Base-by-base conservation (phyloP, 1,140 invertebrate species). In the Antheraea pernyi region DNA sequence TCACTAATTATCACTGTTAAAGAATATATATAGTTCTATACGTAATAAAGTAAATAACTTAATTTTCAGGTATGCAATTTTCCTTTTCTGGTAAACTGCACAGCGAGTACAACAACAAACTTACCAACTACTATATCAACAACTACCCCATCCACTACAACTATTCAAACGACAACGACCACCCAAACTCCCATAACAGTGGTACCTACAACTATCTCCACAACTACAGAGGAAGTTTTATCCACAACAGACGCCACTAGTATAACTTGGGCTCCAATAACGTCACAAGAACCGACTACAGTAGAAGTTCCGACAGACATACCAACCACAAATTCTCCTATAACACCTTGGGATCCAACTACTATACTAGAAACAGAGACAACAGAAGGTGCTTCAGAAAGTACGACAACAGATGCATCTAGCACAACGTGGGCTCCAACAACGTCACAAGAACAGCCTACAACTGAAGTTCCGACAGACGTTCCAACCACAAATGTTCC, bases 31-130 rank as follows among this genome's bases (percentile, higher is more conserved):
- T 10, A 42, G 2, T 3, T 42, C 2, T 0, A 42, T 10, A 42
- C 8, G 0, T 42, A 10, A 42, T 10, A 53, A 53, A 53, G 1
- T 53, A 16, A 48, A 66, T 19, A 16, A 16, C 16, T 13, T 10
- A 16, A 19, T n/a, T 68, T 78, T 10, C 46, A 82, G 78, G 69
- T 67, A 8, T 83, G 78, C 61, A 73, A 79, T 46, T 75, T 62
- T 67, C 73, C 72, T 10, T 62, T 65, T 22, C 22, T 48, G 19
- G 75, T 75, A 6, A 69, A 68, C 13, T 72, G 67, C 37, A 59
- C 7, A 70, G 64, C 18, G n/a, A 48, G 64, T 10, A 67, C 67
- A 48, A 53, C 66, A 5, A 65, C 68, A 59, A 68, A 19, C 7
- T 30, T 53, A 65, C 65, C 71, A 22, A 69, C 67, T 22, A 53